Base-by-base conservation (phyloP, 2,888 invertebrate genomes). In the Harpalus rufipes region DNA sequence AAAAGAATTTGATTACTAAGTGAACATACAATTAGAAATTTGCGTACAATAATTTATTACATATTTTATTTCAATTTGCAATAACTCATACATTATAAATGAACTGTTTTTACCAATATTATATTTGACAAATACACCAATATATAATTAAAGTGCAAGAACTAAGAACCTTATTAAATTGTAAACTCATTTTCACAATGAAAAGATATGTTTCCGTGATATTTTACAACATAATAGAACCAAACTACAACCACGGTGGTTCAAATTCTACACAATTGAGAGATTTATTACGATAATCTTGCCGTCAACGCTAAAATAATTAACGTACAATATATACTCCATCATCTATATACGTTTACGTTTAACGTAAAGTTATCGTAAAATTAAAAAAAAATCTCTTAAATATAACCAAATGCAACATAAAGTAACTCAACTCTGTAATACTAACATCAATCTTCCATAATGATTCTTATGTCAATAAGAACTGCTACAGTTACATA, bases 61-160 rank as follows among this genome's bases (percentile, higher is more conserved):
- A 61, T 80, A 32, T 76, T 83, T 76, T 76, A 74, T 61, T 78
- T 84, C 65, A 84, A 51, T 51, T 51, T 51, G 44, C 84, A 84
- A 56, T 84, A 84, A 84, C 78, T 84, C 78, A 84, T 78, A 84
- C 84, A 84, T 25, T 84, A 78, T 51, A 84, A 84, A 84, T 84
- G 84, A 84, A 84, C 21, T 65, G 21, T 78, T 78, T 61, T 41
- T 78, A 63, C 78, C 78, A 84, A 84, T 84, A 84, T 58, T 81
- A 81, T 78, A 59, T 84, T 63, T 84, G 78, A 84, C 84, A 84
- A 84, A 84, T 84, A 84, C 84, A 84, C 84, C 84, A 84, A 78
- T 82, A 82, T 39, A 56, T 82, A 82, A 80, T 80, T 14, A 32
- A 74, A 72, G 82, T 82, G 82, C 82, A 59, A 44, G 51, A 72